Conservation (phyloP, 2,113 vertebrate genomes). For the Neogobius melanostomus region DNA sequence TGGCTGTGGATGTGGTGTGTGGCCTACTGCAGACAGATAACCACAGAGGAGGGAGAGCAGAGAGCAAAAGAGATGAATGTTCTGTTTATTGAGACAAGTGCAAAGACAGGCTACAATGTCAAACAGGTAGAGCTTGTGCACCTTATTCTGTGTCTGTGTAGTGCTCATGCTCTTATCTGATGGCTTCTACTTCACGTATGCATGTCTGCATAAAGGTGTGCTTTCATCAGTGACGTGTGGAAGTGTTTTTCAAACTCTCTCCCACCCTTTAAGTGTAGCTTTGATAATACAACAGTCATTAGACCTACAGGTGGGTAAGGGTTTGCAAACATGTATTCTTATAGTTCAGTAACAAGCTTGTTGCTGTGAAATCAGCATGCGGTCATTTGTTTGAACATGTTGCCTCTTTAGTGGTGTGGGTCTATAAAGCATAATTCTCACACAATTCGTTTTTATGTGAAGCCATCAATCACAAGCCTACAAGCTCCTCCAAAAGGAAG, state of each 20-base stretch:
- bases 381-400: slow-evolving; percentile 3
- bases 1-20: slow-evolving; percentile 44
- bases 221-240: slow-evolving; percentile 21
- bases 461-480: slow-evolving; percentile 21
- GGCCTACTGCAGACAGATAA: slow-evolving; percentile 75
- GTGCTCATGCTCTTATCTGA: slow-evolving; percentile 42
- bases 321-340: slow-evolving; percentile 46
- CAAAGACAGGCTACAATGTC: slow-evolving; percentile 81
- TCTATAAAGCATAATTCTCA: slow-evolving; percentile 28
- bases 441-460: slow-evolving; percentile 10
- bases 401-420: background rate
- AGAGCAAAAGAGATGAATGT: slow-evolving; percentile 81
- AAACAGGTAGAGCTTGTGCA: slow-evolving; percentile 76
- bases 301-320: slow-evolving; percentile 31
- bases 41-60: slow-evolving; percentile 76
- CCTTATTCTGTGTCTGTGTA: slow-evolving; percentile 36
- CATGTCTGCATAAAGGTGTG: slow-evolving; percentile 38
- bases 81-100: slow-evolving; percentile 80
- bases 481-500: slow-evolving; percentile 26
- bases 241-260: slow-evolving; percentile 52
- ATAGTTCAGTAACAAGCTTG: slow-evolving; percentile 5
- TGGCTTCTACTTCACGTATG: slow-evolving; percentile 38
- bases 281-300: background rate
- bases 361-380: slow-evolving; percentile 48
- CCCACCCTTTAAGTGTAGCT: slow-evolving; percentile 12